Percentiles rank a stretch among this genome's conserved stretches.
Evolutionary conservation across 2,113 vertebrate species (phyloP).

Genomic region (Collichthys lucidus): DNA sequence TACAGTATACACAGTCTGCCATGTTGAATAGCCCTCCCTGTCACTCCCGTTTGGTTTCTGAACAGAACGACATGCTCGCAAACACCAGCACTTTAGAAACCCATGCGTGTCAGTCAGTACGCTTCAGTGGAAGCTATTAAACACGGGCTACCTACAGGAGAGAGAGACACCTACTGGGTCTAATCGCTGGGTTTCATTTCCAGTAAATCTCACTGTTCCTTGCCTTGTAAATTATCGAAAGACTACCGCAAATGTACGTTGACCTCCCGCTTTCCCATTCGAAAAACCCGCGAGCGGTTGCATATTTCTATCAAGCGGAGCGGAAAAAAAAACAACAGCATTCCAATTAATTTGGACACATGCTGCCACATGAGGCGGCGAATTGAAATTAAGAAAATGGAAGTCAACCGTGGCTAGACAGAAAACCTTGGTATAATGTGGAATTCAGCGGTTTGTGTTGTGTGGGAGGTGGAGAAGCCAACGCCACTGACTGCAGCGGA

Average conservation of each 20-base stretch:
- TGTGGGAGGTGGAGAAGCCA: constrained; percentile 33
- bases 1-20: constrained; percentile 67
- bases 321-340: constrained; percentile 46
- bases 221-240: constrained; percentile 51
- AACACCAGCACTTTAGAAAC: constrained; percentile 54
- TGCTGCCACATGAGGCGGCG: constrained; percentile 55
- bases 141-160: constrained; percentile 50
- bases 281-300: constrained; percentile 39
- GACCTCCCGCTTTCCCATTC: constrained; percentile 23
- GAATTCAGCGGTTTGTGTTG: constrained; percentile 11
- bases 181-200: constrained; percentile 72
- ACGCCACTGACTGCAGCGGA: constrained; percentile 9
- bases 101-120: constrained; percentile 45
- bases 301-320: constrained; percentile 57
- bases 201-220: constrained; percentile 41
- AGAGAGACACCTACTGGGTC: constrained; percentile 63
- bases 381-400: constrained; percentile 54
- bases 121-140: constrained; percentile 62
- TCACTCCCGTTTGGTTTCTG: constrained; percentile 56
- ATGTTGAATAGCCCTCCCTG: constrained; percentile 64
- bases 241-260: constrained; percentile 30
- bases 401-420: constrained; percentile 43
- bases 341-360: constrained; percentile 75
- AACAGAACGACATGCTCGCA: constrained; percentile 53
- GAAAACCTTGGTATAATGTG: constrained; percentile 21